These are phyloP conservation scores for Trichonephila clavipes DNA, from an alignment of 1,140 invertebrate species.

Conservation along the genomic window DNA sequence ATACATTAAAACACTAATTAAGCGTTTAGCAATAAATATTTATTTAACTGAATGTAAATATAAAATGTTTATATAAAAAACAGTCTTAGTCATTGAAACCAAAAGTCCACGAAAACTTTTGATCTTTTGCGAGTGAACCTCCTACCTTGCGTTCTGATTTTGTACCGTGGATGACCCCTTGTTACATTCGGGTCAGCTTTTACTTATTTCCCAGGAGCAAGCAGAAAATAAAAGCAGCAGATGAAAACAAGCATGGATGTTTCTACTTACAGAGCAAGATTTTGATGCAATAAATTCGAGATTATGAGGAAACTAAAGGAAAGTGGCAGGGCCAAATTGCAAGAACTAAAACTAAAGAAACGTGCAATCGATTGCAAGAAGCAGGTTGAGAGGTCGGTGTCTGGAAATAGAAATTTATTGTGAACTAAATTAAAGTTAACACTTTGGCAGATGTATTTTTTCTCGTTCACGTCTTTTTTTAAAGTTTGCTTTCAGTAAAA, in stretches of 20 bases:
- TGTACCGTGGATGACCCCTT: not conserved
- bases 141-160: not conserved
- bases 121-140: too few relatives aligned
- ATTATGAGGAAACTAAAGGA: slow-evolving; percentile 45
- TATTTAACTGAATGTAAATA: too few relatives aligned
- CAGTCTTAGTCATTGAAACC: too few relatives aligned
- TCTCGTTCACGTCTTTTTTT: not conserved
- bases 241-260: slow-evolving; percentile 12
- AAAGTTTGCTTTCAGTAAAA: not conserved
- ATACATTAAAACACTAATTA: too few relatives aligned
- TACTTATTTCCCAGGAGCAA: slow-evolving; percentile 29
- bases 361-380: slow-evolving; percentile 15
- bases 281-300: slow-evolving; percentile 46
- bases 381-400: not conserved
- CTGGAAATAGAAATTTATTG: slow-evolving; percentile 49
- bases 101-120: too few relatives aligned
- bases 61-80: too few relatives aligned
- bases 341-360: slow-evolving; percentile 25
- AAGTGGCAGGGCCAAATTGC: slow-evolving; percentile 29
- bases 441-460: slow-evolving; percentile 33
- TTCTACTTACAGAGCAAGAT: slow-evolving; percentile 33
- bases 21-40: too few relatives aligned
- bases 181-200: slow-evolving; percentile 2
- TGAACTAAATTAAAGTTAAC: slow-evolving; percentile 36
- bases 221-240: not conserved